Percentiles rank a stretch among this genome's conserved stretches.
Evolutionary conservation across 35 echinoderm and acorn worm species (phyloP).

Genomic region (Nesometra sesokonis): DNA sequence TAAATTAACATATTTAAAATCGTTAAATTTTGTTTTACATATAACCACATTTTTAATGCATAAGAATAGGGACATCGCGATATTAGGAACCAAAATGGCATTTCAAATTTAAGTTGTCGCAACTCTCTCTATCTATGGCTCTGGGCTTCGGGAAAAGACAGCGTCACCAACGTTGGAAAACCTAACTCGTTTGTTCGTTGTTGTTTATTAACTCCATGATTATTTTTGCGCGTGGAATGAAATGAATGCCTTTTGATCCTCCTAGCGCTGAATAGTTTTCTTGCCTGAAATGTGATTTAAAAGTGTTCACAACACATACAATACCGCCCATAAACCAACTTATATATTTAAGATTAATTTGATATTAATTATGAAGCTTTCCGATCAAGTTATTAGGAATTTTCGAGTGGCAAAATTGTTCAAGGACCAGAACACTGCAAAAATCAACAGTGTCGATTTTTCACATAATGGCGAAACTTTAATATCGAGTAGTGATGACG

Average conservation of each 20-base stretch:
- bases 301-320: neutral
- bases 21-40: too few species aligned
- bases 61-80: too few species aligned
- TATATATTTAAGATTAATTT: neutral
- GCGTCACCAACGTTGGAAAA: neutral
- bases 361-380: constrained; percentile 77
- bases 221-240: neutral
- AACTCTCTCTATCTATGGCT: too few species aligned
- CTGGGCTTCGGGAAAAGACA: neutral
- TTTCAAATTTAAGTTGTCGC: too few species aligned
- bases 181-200: neutral
- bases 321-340: neutral
- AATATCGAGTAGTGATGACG: constrained; percentile 97
- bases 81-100: too few species aligned
- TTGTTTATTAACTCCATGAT: neutral
- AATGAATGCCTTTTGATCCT: neutral
- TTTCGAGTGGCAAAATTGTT: constrained; percentile 90
- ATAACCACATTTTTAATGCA: too few species aligned
- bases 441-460: constrained; percentile 96
- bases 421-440: constrained; percentile 93
- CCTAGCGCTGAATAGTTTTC: neutral
- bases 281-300: neutral
- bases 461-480: constrained; percentile 95
- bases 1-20: too few species aligned
- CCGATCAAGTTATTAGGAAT: constrained; percentile 84